Base-by-base conservation (phyloP, 2,888 invertebrate genomes). In the Automeris io region DNA sequence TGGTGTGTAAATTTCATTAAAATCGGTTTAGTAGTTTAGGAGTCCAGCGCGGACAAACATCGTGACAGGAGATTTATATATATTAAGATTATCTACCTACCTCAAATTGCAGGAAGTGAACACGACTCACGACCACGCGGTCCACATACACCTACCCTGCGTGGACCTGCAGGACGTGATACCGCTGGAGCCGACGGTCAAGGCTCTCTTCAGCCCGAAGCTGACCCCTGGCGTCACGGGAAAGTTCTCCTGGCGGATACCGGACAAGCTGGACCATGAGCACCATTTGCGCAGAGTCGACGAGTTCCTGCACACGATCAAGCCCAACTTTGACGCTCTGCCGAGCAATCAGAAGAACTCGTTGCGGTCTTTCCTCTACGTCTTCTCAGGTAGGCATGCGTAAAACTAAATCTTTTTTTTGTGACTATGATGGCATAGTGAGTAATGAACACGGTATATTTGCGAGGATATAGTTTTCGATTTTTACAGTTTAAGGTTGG, bases 231-330 rank as follows among this genome's bases (percentile, higher is more conserved):
- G 74, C 4, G 71, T 78, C 43, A 70, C 71, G 0, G 77, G 75
- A 3, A 73, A 72, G 44, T 73, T 71, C 54, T 66, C 67, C 9
- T 87, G 83, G 81, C 61, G 70, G 42, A 49, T 74, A 8, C 88
- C 88, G 1, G 74, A 86, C 26, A 66, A 71, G 38, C 40, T 89
- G 0, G 74, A 88, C 54, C 88, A 88, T 45, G 81, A 81, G 8
- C 57, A 62, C 33, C 87, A 87, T 35, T 41, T 88, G 8, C 54
- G 70, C 35, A 70, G 71, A 43, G 76, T 88, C 2, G 77, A 83
- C 9, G 69, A 75, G 35, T 82, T 85, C 49, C 57, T 89, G 0
- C 68, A 71, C 24, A 47, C 64, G 1, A 68, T 69, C 31, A 68
- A 71, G 40, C 70, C 73, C 3, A 67, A 78, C 41, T 75, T 80